Percentiles rank a stretch among this genome's conserved stretches.
Conservation (phyloP, 2,888 invertebrate genomes). For the Catocala sponsa region DNA sequence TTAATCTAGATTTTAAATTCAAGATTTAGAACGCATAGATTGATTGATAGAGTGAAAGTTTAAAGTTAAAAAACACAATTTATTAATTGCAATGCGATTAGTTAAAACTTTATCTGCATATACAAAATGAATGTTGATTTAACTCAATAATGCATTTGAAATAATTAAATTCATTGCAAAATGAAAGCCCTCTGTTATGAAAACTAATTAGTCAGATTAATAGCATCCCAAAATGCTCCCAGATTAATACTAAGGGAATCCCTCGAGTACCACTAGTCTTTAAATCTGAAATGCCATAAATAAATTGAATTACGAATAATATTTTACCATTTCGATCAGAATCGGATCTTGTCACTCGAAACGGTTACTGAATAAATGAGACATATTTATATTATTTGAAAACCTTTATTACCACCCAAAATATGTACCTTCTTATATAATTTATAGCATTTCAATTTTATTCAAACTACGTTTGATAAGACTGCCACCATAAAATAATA, state of each 20-base stretch:
- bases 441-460: constrained; percentile 32
- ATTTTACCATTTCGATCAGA: constrained; percentile 26
- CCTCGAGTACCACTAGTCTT: not conserved
- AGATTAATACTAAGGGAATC: constrained; percentile 2
- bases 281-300: constrained; percentile 7
- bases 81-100: too few relatives aligned
- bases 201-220: not conserved
- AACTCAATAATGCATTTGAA: too few relatives aligned
- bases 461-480: constrained; percentile 28
- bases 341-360: constrained; percentile 9
- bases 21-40: too few relatives aligned
- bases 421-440: constrained; percentile 19
- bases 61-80: too few relatives aligned
- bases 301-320: constrained; percentile 18
- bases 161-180: too few relatives aligned
- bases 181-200: too few relatives aligned
- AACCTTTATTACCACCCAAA: constrained; percentile 11
- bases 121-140: too few relatives aligned
- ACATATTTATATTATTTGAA: constrained; percentile 19
- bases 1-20: too few relatives aligned
- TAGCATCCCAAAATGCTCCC: not conserved
- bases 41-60: too few relatives aligned
- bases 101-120: too few relatives aligned
- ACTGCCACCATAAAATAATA: constrained; percentile 32
- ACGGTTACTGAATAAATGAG: constrained; percentile 29